Evolutionary conservation across 2,113 vertebrate genomes (phyloP).

Genomic region (Coregonus clupeaformis): DNA sequence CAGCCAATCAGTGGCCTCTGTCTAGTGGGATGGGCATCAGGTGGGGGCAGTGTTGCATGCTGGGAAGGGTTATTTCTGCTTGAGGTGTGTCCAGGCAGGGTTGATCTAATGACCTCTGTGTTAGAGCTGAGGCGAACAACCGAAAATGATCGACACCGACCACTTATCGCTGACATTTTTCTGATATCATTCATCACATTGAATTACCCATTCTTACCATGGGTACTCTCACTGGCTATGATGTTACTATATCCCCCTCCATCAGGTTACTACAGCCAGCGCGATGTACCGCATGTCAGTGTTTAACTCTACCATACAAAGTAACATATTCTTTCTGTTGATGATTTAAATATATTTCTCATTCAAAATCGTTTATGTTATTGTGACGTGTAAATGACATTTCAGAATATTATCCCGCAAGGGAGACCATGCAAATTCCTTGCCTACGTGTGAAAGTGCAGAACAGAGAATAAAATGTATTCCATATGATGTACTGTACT

Average conservation of each 20-base stretch:
- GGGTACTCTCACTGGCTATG: too few relatives aligned
- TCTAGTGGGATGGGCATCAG: constrained; percentile 21
- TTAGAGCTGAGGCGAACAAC: too few relatives aligned
- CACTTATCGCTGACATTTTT: too few relatives aligned
- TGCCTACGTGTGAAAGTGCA: not conserved
- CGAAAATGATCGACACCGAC: too few relatives aligned
- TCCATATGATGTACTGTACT: too few relatives aligned
- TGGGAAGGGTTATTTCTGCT: constrained; percentile 26
- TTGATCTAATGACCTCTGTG: not conserved
- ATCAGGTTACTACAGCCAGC: not conserved
- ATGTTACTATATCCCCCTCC: not conserved
- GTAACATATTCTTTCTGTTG: too few relatives aligned
- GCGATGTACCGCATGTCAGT: too few relatives aligned
- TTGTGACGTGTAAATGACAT: not conserved
- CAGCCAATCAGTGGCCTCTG: not conserved
- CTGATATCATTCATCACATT: constrained; percentile 5
- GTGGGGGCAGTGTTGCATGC: constrained; percentile 38
- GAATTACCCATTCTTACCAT: constrained; percentile 30
- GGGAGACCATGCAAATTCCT: not conserved
- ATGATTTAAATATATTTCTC: too few relatives aligned
- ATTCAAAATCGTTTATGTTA: too few relatives aligned
- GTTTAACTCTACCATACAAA: too few relatives aligned
- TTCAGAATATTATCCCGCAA: not conserved
- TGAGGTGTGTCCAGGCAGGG: constrained; percentile 7
- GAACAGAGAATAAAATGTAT: accelerated